A percentile compares a stretch with the other conserved stretches of the same genome.
Conservation (phyloP, 2,888 invertebrate genomes). For the Dioctria rufipes region DNA sequence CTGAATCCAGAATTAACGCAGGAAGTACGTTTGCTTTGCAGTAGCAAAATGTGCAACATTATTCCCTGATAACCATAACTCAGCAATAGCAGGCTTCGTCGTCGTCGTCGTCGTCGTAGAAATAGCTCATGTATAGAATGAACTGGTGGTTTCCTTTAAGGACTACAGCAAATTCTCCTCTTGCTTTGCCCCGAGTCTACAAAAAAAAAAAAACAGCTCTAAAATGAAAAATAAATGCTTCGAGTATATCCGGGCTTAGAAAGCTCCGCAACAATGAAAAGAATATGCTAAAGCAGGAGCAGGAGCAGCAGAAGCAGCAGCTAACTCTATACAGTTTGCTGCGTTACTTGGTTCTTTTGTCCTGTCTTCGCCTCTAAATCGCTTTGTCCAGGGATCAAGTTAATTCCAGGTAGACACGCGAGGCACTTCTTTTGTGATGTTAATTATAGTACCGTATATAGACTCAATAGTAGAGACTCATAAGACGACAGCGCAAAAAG, state of each 20-base stretch:
- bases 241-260: conserved; percentile 54
- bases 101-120: neutral
- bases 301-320: neutral
- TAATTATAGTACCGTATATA: conserved; percentile 53
- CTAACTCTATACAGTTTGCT: neutral
- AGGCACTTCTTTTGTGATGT: conserved; percentile 57
- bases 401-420: conserved; percentile 56
- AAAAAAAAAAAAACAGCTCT: conserved; percentile 47
- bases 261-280: conserved; percentile 51
- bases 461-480: conserved; percentile 26
- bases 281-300: conserved; percentile 29
- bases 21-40: conserved; percentile 39
- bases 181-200: neutral
- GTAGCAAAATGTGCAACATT: conserved; percentile 42
- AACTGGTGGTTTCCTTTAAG: conserved; percentile 12
- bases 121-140: conserved; percentile 12
- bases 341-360: conserved; percentile 38
- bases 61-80: conserved; percentile 14
- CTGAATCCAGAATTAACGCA: conserved; percentile 46
- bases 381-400: conserved; percentile 53
- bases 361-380: conserved; percentile 57
- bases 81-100: neutral
- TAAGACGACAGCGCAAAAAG: conserved; percentile 53
- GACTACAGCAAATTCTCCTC: neutral
- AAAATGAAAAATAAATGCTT: conserved; percentile 53